Percentiles rank a stretch among this genome's conserved stretches.
Conservation (phyloP, 37 sponge, comb jelly and placozoan genomes). For the Haliclona indistincta region DNA sequence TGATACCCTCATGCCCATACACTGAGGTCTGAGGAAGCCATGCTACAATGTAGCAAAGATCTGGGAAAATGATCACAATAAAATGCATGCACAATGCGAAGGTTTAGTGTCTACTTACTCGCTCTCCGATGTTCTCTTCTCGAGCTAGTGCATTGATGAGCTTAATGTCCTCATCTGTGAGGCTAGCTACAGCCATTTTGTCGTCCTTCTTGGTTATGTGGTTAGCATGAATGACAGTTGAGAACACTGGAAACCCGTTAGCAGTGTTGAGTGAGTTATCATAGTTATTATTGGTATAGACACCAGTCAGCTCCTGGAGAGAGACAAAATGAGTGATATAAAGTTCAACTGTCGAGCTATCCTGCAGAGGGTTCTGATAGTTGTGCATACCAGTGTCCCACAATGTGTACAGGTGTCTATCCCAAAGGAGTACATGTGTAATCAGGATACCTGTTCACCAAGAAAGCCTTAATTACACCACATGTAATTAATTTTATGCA, state of each 20-base stretch:
- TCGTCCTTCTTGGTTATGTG: constrained; percentile 92
- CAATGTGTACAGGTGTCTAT: too few relatives aligned
- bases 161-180: constrained; percentile 95
- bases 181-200: constrained; percentile 79
- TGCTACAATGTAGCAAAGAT: constrained; percentile 73
- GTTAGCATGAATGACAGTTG: constrained; percentile 97
- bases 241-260: constrained; percentile 99
- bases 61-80: not conserved
- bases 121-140: constrained; percentile 93
- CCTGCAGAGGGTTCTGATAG: too few relatives aligned
- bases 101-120: too few relatives aligned
- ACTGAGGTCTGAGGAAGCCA: constrained; percentile 98
- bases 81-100: too few relatives aligned
- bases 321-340: not conserved
- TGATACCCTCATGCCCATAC: constrained; percentile 96
- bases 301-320: constrained; percentile 90
- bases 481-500: too few relatives aligned
- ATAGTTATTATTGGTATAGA: constrained; percentile 95
- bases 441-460: too few relatives aligned
- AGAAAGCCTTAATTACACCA: too few relatives aligned
- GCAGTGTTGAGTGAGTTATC: constrained; percentile 97
- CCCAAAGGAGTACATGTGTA: too few relatives aligned
- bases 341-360: too few relatives aligned
- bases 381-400: too few relatives aligned
- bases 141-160: constrained; percentile 81